These are phyloP conservation scores for Aporophyla nigra DNA, from an alignment of 2,888 invertebrate genomes.

Conservation along the genomic window DNA sequence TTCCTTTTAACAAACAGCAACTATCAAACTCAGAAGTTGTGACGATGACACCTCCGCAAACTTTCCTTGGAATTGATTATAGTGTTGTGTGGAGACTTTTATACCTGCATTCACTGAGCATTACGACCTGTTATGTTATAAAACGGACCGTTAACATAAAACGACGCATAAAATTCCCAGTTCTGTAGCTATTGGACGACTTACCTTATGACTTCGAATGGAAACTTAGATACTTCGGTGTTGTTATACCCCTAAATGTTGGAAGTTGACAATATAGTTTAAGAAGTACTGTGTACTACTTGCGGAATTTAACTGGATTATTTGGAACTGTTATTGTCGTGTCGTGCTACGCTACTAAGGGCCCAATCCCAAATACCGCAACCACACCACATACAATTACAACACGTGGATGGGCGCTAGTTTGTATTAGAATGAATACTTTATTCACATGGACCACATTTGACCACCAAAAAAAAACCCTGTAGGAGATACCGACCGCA, in stretches of 20 bases:
- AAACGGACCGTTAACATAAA: constrained; percentile 58
- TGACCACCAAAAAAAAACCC: too few species aligned
- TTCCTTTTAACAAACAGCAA: too few species aligned
- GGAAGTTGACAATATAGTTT: constrained; percentile 48
- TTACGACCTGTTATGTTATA: constrained; percentile 56
- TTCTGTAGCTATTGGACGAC: constrained; percentile 41
- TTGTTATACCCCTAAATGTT: constrained; percentile 47
- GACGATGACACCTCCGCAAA: constrained; percentile 3
- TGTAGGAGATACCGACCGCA: too few species aligned
- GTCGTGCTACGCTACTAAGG: neutral
- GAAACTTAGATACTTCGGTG: constrained; percentile 48
- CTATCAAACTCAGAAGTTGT: neutral
- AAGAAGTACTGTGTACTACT: constrained; percentile 25
- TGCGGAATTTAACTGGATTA: constrained; percentile 38
- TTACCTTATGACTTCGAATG: constrained; percentile 54
- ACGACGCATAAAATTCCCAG: constrained; percentile 56
- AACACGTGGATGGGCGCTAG: neutral
- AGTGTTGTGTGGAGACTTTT: constrained; percentile 50
- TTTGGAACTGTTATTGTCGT: constrained; percentile 6
- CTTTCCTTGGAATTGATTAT: constrained; percentile 35
- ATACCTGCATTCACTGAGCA: constrained; percentile 45
- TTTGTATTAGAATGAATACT: neutral
- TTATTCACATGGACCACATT: neutral
- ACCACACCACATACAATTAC: neutral
- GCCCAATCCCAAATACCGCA: neutral